These are phyloP conservation scores for Xyrauchen texanus DNA, from an alignment of 2,113 vertebrate species.

Conservation along the genomic window DNA sequence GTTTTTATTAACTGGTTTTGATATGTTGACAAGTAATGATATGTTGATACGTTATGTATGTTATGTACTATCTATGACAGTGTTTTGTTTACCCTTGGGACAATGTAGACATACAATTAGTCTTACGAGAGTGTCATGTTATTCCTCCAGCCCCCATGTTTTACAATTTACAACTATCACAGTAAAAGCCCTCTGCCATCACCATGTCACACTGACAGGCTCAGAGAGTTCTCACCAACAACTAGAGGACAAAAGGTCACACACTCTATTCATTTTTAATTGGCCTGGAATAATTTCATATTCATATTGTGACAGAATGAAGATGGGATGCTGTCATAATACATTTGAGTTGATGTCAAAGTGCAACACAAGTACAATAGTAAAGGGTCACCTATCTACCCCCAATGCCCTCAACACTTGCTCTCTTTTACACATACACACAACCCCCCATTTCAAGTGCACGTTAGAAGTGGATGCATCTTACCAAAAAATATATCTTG, in stretches of 20 bases:
- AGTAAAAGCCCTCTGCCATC: slow-evolving; percentile 22
- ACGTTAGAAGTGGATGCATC: not conserved
- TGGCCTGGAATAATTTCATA: slow-evolving; percentile 41
- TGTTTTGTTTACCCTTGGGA: slow-evolving; percentile 15
- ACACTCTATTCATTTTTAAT: slow-evolving; percentile 44
- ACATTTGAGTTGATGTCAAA: slow-evolving; percentile 34
- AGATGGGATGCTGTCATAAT: slow-evolving; percentile 45
- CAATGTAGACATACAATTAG: slow-evolving; percentile 16
- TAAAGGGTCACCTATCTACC: slow-evolving; percentile 27
- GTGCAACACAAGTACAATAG: slow-evolving; percentile 30
- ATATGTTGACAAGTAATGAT: not conserved
- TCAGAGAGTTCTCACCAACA: slow-evolving; percentile 18
- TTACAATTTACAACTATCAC: not conserved
- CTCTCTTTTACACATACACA: not conserved
- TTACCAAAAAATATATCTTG: not conserved
- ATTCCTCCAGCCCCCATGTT: slow-evolving; percentile 12
- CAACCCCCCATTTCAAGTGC: too few relatives aligned
- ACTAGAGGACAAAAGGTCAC: slow-evolving; percentile 47
- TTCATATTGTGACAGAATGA: slow-evolving; percentile 47
- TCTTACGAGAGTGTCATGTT: slow-evolving; percentile 36
- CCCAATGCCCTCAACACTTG: not conserved
- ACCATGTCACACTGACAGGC: slow-evolving; percentile 24
- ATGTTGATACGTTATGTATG: not conserved
- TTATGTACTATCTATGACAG: slow-evolving; percentile 2
- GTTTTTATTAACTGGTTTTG: not conserved